Evolutionary conservation across 2,888 invertebrate species (phyloP), one percentile per base, ranked within the genome.

Genomic region (Leptopilina drosophilae): DNA sequence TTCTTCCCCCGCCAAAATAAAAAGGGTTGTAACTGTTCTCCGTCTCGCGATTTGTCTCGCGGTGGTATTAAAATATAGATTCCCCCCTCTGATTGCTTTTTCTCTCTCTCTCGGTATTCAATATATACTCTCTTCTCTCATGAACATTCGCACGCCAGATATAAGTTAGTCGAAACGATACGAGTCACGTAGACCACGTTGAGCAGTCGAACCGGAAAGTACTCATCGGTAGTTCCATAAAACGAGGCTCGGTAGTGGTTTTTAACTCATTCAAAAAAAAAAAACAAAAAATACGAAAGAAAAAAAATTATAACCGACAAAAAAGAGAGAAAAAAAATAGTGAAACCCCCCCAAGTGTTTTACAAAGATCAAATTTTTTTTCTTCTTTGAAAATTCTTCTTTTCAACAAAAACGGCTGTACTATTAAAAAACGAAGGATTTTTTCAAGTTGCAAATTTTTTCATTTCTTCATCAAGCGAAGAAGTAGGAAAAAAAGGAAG

Each of bases 121-220:
- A 20, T n/a, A 14, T 2, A 26, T 53, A n/a, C 33, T 11, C 42
- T n/a, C n/a, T 14, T 14, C 12, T 66, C 46, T 67, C 49, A 15
- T 67, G 49, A 67, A 73, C 73, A 73, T 73, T 73, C 73, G 67
- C 53, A 81, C 76, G 79, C 77, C 80, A 81, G 85, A 87, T 87
- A 87, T 86, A 87, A 87, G 84, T 84, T 81, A 80, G 81, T 80
- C 83, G 83, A 76, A 81, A 82, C 82, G 85, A 81, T 85, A 81
- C 86, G 33, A 75, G 86, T 82, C 89, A 86, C 88, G 87, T 88
- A 89, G 88, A 88, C 86, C 82, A 88, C 87, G 85, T 79, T 88
- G 83, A 86, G 86, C 88, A 86, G 85, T 87, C 88, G 87, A 83
- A 79, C 82, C 82, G 87, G 84, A 82, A 83, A 78, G 83, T 84